A percentile compares a stretch with the other conserved stretches of the same genome.
Evolutionary conservation across 2,888 invertebrate genomes (phyloP).

Genomic region (Helicoverpa assulta): DNA sequence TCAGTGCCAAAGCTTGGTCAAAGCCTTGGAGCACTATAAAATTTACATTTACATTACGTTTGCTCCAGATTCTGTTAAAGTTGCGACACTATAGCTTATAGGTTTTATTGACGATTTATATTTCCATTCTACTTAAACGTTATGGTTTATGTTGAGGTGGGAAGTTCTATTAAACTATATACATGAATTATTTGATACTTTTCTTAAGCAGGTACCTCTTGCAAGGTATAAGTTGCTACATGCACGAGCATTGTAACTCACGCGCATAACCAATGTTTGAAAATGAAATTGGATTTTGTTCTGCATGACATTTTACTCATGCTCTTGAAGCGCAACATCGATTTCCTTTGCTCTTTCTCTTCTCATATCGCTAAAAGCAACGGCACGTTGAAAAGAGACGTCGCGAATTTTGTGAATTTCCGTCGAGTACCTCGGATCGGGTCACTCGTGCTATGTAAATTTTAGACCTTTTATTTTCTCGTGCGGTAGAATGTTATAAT

Average conservation of each 20-base stretch:
- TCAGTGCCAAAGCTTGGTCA: conserved; percentile 72
- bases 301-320: conserved; percentile 81
- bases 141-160: conserved; percentile 66
- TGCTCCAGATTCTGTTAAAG: conserved; percentile 79
- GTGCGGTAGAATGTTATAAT: conserved; percentile 77
- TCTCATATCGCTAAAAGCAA: conserved; percentile 58
- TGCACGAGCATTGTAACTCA: conserved; percentile 80
- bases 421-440: conserved; percentile 67
- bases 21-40: conserved; percentile 74
- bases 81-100: conserved; percentile 75
- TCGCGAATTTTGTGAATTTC: conserved; percentile 70
- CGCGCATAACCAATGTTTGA: conserved; percentile 81
- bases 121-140: conserved; percentile 68
- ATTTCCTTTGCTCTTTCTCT: conserved; percentile 72
- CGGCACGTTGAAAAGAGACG: conserved; percentile 75
- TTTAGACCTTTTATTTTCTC: conserved; percentile 82
- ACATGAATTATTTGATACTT: conserved; percentile 46
- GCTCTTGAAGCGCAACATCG: conserved; percentile 75
- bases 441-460: conserved; percentile 83
- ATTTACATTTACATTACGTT: conserved; percentile 83
- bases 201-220: conserved; percentile 43
- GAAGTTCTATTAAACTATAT: conserved; percentile 48
- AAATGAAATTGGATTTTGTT: conserved; percentile 80
- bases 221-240: conserved; percentile 64
- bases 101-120: conserved; percentile 77